phyloP scores from a whole-genome alignment of 2,113 vertebrate species.

The Callionymus lyra region DNA sequence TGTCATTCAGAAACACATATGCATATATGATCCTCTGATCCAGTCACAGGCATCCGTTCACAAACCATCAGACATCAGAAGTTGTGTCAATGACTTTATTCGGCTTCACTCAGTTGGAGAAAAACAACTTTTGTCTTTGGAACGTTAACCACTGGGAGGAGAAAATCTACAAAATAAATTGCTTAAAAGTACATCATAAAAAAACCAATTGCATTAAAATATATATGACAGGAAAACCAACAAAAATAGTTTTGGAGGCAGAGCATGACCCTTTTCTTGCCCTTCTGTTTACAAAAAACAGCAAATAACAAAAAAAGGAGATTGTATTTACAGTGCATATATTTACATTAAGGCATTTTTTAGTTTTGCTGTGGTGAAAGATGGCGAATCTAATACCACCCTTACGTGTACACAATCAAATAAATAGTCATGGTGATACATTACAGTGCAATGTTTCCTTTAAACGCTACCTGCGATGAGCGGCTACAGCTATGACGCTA shows the following conservation, averaged over 20 bases:
- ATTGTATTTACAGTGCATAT: constrained; percentile 70
- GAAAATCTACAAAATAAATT: constrained; percentile 61
- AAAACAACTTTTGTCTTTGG: constrained; percentile 69
- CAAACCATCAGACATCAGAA: constrained; percentile 11
- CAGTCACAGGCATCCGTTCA: too few relatives aligned
- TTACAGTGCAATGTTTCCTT: constrained; percentile 59
- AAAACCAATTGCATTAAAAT: constrained; percentile 63
- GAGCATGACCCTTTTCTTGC: constrained; percentile 46
- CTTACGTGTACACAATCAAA: constrained; percentile 65
- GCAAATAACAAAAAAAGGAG: constrained; percentile 41
- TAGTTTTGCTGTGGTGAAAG: constrained; percentile 53
- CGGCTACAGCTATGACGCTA: constrained; percentile 19
- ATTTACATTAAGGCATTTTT: constrained; percentile 74
- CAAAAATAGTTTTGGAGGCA: constrained; percentile 41
- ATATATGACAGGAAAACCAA: constrained; percentile 39
- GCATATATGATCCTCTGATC: too few relatives aligned
- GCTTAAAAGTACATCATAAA: constrained; percentile 56
- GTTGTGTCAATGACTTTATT: constrained; percentile 67
- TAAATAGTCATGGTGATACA: constrained; percentile 64
- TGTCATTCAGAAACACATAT: too few relatives aligned
- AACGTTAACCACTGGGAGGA: constrained; percentile 59
- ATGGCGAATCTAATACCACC: constrained; percentile 50
- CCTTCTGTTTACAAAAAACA: constrained; percentile 58
- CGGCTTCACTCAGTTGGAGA: constrained; percentile 69
- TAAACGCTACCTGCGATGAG: constrained; percentile 56